Conservation (phyloP, 2,797 vertebrate species). For the Lithobates sylvaticus region DNA sequence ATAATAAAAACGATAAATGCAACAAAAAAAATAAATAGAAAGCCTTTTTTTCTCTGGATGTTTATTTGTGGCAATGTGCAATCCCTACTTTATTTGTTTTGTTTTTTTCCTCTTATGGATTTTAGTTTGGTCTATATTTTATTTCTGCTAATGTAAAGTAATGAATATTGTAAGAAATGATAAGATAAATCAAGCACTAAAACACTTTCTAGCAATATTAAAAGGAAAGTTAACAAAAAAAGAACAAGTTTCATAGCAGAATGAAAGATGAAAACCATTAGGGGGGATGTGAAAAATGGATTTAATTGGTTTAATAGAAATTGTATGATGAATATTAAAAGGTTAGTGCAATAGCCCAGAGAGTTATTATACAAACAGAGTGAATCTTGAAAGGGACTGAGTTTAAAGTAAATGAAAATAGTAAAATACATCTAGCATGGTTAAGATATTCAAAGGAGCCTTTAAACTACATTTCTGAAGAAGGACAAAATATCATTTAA, state of each 20-base stretch:
- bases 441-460: slow-evolving; percentile 40
- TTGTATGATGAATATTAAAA: slow-evolving; percentile 50
- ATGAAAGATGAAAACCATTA: slow-evolving; percentile 50
- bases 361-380: slow-evolving; percentile 47
- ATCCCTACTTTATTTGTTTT: slow-evolving; percentile 24
- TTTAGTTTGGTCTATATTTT: slow-evolving; percentile 37
- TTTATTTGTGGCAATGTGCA: slow-evolving; percentile 2
- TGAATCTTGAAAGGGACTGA: slow-evolving; percentile 39
- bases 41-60: neutral
- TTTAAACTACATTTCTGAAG: slow-evolving; percentile 37
- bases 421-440: slow-evolving; percentile 47
- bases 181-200: slow-evolving; percentile 49
- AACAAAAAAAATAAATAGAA: slow-evolving; percentile 2
- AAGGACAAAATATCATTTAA: slow-evolving; percentile 18
- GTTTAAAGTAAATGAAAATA: slow-evolving; percentile 48
- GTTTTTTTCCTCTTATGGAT: neutral
- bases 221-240: slow-evolving; percentile 45
- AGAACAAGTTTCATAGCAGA: slow-evolving; percentile 37
- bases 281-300: slow-evolving; percentile 38
- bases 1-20: slow-evolving; percentile 4
- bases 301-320: slow-evolving; percentile 46
- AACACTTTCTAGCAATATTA: slow-evolving; percentile 38
- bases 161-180: slow-evolving; percentile 42
- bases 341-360: slow-evolving; percentile 39
- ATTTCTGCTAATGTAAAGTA: slow-evolving; percentile 30